Conservation (phyloP, 2,113 vertebrate species). For the Eptatretus burgeri region DNA sequence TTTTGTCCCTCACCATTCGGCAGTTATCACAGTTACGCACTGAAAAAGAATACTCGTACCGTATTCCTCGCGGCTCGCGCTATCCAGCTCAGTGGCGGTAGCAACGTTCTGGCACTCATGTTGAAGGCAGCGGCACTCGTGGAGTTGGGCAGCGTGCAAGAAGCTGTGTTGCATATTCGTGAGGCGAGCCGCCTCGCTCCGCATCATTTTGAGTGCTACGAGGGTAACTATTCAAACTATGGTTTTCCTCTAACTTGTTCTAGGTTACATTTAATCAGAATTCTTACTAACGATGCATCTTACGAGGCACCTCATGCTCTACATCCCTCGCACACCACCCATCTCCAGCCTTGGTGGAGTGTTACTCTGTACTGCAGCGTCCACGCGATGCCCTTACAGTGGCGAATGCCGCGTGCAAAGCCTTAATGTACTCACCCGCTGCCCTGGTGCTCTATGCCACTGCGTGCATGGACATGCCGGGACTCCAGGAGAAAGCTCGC, state of each 20-base stretch:
- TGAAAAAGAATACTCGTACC: constrained; percentile 75
- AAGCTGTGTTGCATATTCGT: constrained; percentile 86
- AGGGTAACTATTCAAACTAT: constrained; percentile 22
- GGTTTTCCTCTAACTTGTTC: too few species aligned
- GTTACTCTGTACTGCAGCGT: constrained; percentile 75
- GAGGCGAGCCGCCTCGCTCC: constrained; percentile 75
- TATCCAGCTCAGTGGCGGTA: constrained; percentile 90
- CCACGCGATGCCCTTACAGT: constrained; percentile 89
- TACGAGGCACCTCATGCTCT: too few species aligned
- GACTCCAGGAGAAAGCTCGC: constrained; percentile 84
- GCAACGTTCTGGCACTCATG: constrained; percentile 70
- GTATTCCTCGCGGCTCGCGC: constrained; percentile 86
- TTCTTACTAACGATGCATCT: too few species aligned
- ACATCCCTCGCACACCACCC: neutral
- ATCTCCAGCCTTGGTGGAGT: constrained; percentile 57
- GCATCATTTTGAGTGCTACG: constrained; percentile 77
- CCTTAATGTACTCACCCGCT: constrained; percentile 69
- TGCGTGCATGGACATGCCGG: constrained; percentile 74
- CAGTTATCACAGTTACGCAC: constrained; percentile 93
- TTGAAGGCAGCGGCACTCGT: constrained; percentile 73
- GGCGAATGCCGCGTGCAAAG: constrained; percentile 97
- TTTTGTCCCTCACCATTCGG: neutral
- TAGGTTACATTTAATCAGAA: too few species aligned
- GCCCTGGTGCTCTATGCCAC: constrained; percentile 77
- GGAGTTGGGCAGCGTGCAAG: constrained; percentile 83